Base-by-base conservation (phyloP, 2,888 invertebrate genomes). In the Ditylenchus weischeri region DNA sequence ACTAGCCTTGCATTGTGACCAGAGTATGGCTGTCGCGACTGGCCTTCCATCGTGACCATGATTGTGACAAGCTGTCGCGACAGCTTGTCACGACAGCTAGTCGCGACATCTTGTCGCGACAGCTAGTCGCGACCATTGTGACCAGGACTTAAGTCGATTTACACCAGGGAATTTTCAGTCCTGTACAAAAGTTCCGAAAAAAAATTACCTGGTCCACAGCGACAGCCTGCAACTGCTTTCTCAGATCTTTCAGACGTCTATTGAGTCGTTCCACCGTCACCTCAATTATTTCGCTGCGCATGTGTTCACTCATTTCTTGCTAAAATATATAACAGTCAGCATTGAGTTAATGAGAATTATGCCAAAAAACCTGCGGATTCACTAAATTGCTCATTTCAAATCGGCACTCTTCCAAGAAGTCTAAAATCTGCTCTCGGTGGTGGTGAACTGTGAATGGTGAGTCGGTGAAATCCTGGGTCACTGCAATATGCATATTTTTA, bases 391-490 rank as follows among this genome's bases (percentile, higher is more conserved):
- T 91, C 80, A 95, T 87, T 86, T 96, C 93, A 82, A 91, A 88
- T 83, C 91, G 91, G 82, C 92, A 89, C 81, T 91, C 88, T 84
- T 96, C 93, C 83, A 92, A 86, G 67, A 88, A 85, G 81, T 92
- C 88, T 70, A 98, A 87, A 83, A 98, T 94, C 84, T 92, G 91
- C 86, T 98, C 93, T 72, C 95, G 88, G 85, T 94, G 93, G 83
- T 93, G 93, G 85, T 96, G 94, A 77, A 90, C 91, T 72, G 96
- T 98, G 86, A 96, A 98, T 74, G 96, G 94, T 75, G 95, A 96
- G 87, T 98, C 96, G 6, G 96, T 98, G 86, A 98, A 98, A 87
- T 98, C 95, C 87, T 88, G 87, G 72, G 93, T 93, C 83, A 93
- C n/a, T n/a, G n/a, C n/a, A n/a, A n/a, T n/a, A n/a, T n/a, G n/a